A percentile compares a stretch with the other conserved stretches of the same genome.
Conservation (phyloP, 2,113 vertebrate species). For the Microcebus griseorufus region DNA sequence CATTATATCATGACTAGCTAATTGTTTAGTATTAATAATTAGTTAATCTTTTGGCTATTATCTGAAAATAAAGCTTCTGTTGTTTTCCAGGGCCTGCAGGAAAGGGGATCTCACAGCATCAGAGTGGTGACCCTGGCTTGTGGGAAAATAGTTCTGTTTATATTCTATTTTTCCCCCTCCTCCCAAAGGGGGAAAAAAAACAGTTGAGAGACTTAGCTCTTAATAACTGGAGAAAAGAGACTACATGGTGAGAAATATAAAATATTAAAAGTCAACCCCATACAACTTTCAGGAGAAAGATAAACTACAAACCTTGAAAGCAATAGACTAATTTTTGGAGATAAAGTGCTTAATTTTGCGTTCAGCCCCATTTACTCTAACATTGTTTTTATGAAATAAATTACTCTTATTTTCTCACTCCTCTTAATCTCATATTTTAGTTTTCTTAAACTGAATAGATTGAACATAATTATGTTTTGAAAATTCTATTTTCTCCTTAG, state of each 20-base stretch:
- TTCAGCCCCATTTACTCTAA: background rate
- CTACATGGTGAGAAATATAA: background rate
- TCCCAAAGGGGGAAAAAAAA: background rate
- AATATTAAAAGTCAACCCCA: background rate
- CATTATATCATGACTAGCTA: background rate
- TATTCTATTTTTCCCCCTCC: background rate
- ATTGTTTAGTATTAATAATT: background rate
- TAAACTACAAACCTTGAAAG: background rate
- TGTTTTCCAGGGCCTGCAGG: background rate
- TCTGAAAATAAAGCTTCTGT: background rate
- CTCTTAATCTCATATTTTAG: background rate
- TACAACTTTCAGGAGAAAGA: background rate
- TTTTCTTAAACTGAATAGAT: background rate
- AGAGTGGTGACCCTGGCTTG: background rate
- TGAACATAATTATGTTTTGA: background rate
- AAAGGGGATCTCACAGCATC: background rate
- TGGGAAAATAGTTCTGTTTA: background rate
- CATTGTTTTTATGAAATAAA: background rate
- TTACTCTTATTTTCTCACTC: background rate
- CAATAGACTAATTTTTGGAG: background rate
- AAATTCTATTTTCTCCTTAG: background rate
- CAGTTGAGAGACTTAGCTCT: rapidly evolving
- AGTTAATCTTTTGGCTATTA: background rate
- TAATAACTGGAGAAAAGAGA: background rate
- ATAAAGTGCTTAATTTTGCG: background rate